phyloP scores from a whole-genome alignment of 2,113 vertebrate genomes.

The Elgaria multicarinata region DNA sequence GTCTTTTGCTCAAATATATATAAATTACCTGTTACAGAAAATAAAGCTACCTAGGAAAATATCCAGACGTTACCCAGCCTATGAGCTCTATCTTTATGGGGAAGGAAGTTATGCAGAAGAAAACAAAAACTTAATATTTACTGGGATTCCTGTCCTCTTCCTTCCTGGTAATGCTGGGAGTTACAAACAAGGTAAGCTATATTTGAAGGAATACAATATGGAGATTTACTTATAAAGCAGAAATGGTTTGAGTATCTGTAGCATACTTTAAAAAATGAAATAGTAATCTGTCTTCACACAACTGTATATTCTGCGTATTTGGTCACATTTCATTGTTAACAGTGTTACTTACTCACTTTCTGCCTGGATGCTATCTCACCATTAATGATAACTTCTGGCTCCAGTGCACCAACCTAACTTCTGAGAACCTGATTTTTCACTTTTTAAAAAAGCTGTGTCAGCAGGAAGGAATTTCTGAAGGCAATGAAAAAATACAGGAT shows the following conservation, averaged over 20 bases:
- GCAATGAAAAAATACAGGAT: not conserved
- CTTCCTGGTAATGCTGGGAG: slow-evolving; percentile 97
- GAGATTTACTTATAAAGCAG: not conserved
- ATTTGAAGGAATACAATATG: not conserved
- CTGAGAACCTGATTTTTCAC: not conserved
- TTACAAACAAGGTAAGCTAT: slow-evolving; percentile 91
- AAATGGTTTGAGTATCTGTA: not conserved
- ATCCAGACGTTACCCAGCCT: slow-evolving; percentile 86
- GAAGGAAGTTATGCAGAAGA: slow-evolving; percentile 92
- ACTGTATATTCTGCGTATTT: not conserved
- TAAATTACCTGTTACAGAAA: slow-evolving; percentile 77
- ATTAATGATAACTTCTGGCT: not conserved
- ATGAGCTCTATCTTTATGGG: slow-evolving; percentile 95
- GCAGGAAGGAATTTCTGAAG: not conserved
- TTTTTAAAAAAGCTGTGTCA: not conserved
- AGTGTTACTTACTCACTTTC: not conserved
- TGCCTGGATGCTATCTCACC: not conserved
- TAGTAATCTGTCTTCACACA: not conserved
- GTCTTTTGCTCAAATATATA: not conserved
- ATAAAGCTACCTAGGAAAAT: slow-evolving; percentile 89
- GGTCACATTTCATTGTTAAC: not conserved
- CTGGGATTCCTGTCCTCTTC: slow-evolving; percentile 95
- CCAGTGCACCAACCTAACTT: not conserved
- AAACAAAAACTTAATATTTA: slow-evolving; percentile 86
- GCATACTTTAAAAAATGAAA: not conserved